Conservation (phyloP, 2,113 vertebrate genomes). For the Sander lucioperca region DNA sequence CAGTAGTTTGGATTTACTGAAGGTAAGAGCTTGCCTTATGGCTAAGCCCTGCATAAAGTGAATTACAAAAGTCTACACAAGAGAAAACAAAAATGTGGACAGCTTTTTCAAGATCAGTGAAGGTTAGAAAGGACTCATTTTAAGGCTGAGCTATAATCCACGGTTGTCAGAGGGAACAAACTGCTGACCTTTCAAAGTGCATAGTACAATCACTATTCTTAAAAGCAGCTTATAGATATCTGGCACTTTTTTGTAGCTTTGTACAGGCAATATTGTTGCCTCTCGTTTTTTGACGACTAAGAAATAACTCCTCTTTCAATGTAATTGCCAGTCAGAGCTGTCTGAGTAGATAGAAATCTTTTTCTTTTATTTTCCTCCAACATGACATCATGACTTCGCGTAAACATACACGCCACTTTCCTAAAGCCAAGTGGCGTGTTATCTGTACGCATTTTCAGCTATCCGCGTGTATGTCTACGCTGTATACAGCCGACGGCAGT, state of each 20-base stretch:
- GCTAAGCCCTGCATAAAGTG: constrained; percentile 32
- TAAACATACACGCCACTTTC: no score
- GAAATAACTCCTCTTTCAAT: not conserved
- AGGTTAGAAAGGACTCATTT: constrained; percentile 52
- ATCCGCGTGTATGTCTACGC: no score
- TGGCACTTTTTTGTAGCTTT: not conserved
- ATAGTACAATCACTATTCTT: constrained; percentile 7
- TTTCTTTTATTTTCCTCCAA: not conserved
- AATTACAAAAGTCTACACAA: constrained; percentile 36
- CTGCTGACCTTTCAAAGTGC: constrained; percentile 23
- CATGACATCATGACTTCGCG: no score
- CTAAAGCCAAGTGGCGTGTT: no score
- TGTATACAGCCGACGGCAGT: no score
- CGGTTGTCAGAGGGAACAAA: constrained; percentile 5
- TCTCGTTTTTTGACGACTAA: not conserved
- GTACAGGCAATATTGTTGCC: not conserved
- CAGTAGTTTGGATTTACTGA: constrained; percentile 37
- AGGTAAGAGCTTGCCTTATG: constrained; percentile 2
- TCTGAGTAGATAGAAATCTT: not conserved
- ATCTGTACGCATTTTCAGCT: no score
- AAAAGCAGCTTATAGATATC: constrained; percentile 12
- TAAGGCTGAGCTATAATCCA: constrained; percentile 33
- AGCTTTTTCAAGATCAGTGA: constrained; percentile 43
- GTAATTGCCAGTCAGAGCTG: not conserved
- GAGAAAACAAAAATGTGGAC: constrained; percentile 11